These are phyloP conservation scores for Bilobella aurantiaca DNA, from an alignment of 1,140 invertebrate species.

Conservation along the genomic window DNA sequence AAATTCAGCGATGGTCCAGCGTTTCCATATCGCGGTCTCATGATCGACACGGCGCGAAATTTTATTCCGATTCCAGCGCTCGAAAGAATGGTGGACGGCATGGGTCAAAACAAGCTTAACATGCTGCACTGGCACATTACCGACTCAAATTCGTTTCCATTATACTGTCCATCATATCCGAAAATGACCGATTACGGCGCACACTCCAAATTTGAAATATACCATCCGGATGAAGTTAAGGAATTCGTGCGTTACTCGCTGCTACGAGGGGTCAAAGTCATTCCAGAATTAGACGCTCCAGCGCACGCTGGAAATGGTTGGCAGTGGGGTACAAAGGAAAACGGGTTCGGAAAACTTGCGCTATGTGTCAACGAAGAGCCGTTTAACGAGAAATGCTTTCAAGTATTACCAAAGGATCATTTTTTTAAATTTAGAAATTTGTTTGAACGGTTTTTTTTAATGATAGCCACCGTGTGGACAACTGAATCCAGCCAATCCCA, in stretches of 20 bases:
- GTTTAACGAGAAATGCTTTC: conserved; percentile 62
- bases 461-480: conserved; percentile 69
- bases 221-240: not conserved
- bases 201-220: not conserved
- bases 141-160: conserved; percentile 37
- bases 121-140: conserved; percentile 38
- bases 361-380: conserved; percentile 61
- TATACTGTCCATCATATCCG: conserved; percentile 19
- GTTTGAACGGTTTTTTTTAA: conserved; percentile 58
- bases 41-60: conserved; percentile 42
- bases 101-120: conserved; percentile 38
- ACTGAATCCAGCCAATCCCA: conserved; percentile 61
- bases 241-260: conserved; percentile 13
- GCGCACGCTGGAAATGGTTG: conserved; percentile 50
- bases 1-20: conserved; percentile 55
- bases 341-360: conserved; percentile 56
- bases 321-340: conserved; percentile 59
- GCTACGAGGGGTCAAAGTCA: conserved; percentile 26
- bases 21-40: conserved; percentile 62
- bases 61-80: conserved; percentile 32
- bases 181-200: conserved; percentile 14
- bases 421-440: conserved; percentile 35
- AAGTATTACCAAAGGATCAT: conserved; percentile 37
- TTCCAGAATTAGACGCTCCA: conserved; percentile 29
- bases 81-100: conserved; percentile 35